Percentiles rank a stretch among this genome's conserved stretches.
phyloP scores from a whole-genome alignment of 2,113 vertebrate species.

The Fulmarus glacialis region DNA sequence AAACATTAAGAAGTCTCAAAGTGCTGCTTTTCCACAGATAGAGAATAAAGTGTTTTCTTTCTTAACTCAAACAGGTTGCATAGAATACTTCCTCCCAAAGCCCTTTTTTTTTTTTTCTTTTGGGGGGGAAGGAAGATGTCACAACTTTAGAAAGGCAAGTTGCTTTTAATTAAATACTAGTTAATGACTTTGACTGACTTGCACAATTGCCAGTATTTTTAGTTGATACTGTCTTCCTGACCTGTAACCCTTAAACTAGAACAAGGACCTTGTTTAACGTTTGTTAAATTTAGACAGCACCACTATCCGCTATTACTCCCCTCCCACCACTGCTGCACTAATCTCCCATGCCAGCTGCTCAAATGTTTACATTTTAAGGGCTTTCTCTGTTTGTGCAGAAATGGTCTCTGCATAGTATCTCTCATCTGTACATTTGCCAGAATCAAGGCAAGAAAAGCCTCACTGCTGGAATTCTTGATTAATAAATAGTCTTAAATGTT shows the following conservation, averaged over 20 bases:
- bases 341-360: slow-evolving; percentile 34
- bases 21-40: neutral
- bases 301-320: neutral
- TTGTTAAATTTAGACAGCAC: slow-evolving; percentile 33
- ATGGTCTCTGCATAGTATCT: slow-evolving; percentile 36
- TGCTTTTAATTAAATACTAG: neutral
- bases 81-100: neutral
- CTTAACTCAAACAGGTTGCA: neutral
- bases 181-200: neutral
- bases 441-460: slow-evolving; percentile 30
- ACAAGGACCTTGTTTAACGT: neutral
- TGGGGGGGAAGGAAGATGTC: neutral
- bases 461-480: slow-evolving; percentile 10
- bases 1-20: neutral
- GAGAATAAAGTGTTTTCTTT: neutral
- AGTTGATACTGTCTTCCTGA: neutral
- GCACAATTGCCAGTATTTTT: neutral
- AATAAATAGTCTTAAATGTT: slow-evolving; percentile 40
- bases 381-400: slow-evolving; percentile 42
- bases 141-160: neutral
- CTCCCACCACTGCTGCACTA: neutral
- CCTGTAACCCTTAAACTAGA: slow-evolving; percentile 5
- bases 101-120: accelerated
- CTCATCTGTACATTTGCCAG: slow-evolving; percentile 41
- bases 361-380: slow-evolving; percentile 33